These are phyloP conservation scores for Drosophila simulans DNA, from an alignment of 1,140 invertebrate species.

Conservation along the genomic window DNA sequence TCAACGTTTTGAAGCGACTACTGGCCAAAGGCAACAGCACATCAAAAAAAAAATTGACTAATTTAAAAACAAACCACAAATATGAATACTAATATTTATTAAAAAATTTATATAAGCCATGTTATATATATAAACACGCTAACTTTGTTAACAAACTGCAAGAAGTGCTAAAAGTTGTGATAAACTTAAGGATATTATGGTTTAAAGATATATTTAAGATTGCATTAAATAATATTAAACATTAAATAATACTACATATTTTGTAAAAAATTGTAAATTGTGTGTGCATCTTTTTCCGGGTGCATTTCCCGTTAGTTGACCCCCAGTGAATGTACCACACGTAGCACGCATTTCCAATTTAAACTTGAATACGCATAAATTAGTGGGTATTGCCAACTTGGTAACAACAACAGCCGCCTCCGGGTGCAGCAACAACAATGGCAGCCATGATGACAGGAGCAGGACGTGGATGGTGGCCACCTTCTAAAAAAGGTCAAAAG, in stretches of 20 bases:
- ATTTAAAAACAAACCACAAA: no score
- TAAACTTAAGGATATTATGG: no score
- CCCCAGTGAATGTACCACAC: slow-evolving; percentile 30
- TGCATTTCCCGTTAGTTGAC: slow-evolving; percentile 7
- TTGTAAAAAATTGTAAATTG: no score
- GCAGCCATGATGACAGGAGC: slow-evolving; percentile 48
- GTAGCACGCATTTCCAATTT: slow-evolving; percentile 76
- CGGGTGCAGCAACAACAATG: slow-evolving; percentile 33
- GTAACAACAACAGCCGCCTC: slow-evolving; percentile 34
- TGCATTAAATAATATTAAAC: no score
- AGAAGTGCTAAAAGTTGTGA: no score
- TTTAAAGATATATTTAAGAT: no score
- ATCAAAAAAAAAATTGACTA: not conserved
- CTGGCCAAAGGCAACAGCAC: slow-evolving; percentile 18
- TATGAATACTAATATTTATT: no score
- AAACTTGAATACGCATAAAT: slow-evolving; percentile 80
- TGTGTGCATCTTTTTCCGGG: not conserved
- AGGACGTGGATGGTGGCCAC: slow-evolving; percentile 5
- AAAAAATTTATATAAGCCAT: no score
- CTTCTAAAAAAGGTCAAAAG: not conserved
- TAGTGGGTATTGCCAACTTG: slow-evolving; percentile 74
- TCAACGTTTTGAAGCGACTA: slow-evolving; percentile 34
- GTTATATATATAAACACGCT: no score
- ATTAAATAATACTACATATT: no score
- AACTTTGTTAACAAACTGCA: no score